Evolutionary conservation across 1,140 invertebrate genomes (phyloP).

Genomic region (Sarcophaga peregrina): DNA sequence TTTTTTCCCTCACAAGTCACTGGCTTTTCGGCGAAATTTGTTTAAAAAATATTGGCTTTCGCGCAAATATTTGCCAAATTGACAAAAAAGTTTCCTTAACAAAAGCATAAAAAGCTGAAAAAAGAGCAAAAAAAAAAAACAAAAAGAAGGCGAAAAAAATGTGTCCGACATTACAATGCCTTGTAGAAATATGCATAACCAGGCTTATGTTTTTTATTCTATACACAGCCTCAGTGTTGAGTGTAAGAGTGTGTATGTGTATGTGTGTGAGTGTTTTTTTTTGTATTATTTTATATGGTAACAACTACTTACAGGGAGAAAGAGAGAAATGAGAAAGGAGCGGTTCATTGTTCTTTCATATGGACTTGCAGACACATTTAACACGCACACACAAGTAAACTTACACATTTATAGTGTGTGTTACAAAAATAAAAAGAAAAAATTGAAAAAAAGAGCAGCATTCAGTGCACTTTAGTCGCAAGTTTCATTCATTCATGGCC

Average conservation of each 20-base stretch:
- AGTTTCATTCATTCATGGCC: background rate
- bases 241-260: too few species aligned
- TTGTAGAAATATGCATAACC: constrained; percentile 3
- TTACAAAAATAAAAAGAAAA: too few species aligned
- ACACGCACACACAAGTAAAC: background rate
- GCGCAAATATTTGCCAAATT: constrained; percentile 12
- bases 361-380: constrained; percentile 18
- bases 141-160: background rate
- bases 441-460: too few species aligned
- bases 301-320: too few species aligned
- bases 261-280: too few species aligned
- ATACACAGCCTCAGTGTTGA: background rate
- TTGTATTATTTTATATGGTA: too few species aligned
- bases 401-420: background rate
- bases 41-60: background rate
- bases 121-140: too few species aligned
- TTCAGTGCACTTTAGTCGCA: too few species aligned
- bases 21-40: background rate
- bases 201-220: background rate
- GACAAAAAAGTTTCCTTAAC: background rate
- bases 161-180: background rate
- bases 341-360: constrained; percentile 16
- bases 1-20: background rate
- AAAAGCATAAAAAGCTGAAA: too few species aligned
- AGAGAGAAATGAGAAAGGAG: background rate